phyloP scores from a whole-genome alignment of 2,888 invertebrate species.

The Acanthoscelides obtectus region DNA sequence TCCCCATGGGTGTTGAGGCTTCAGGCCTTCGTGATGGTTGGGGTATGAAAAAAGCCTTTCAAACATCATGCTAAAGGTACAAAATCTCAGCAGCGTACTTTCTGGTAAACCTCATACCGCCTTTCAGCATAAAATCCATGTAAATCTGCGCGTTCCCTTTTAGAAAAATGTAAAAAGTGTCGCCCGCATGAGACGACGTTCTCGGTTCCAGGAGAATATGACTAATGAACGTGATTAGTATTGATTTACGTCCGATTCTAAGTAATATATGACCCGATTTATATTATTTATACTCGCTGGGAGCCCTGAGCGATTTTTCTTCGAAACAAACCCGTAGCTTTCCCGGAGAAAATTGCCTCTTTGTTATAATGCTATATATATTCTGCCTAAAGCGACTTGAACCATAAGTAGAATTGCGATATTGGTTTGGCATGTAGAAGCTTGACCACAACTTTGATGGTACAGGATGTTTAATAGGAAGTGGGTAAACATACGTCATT shows the following conservation, averaged over 20 bases:
- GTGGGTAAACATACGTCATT: too few relatives aligned
- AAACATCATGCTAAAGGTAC: background rate
- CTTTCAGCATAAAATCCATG: background rate
- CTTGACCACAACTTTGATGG: too few relatives aligned
- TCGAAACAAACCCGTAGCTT: conserved; percentile 14
- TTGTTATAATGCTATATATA: conserved; percentile 9
- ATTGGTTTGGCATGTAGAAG: background rate
- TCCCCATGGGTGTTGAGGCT: too few relatives aligned
- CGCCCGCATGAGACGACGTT: background rate
- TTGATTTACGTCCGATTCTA: conserved; percentile 27
- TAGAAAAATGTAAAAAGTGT: background rate
- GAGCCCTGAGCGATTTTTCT: conserved; percentile 20
- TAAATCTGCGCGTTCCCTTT: background rate
- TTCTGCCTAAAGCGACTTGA: background rate
- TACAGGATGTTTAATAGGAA: too few relatives aligned
- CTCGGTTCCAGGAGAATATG: conserved; percentile 16
- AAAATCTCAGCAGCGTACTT: background rate
- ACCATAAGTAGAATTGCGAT: background rate
- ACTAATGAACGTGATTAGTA: conserved; percentile 24
- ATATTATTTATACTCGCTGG: conserved; percentile 23
- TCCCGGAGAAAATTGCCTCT: conserved; percentile 16
- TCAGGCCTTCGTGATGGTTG: too few relatives aligned
- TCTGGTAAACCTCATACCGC: background rate
- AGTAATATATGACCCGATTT: conserved; percentile 25
- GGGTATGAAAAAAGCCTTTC: too few relatives aligned